Conservation (phyloP, 2,888 invertebrate genomes). For the Pseudanteris insignis region DNA sequence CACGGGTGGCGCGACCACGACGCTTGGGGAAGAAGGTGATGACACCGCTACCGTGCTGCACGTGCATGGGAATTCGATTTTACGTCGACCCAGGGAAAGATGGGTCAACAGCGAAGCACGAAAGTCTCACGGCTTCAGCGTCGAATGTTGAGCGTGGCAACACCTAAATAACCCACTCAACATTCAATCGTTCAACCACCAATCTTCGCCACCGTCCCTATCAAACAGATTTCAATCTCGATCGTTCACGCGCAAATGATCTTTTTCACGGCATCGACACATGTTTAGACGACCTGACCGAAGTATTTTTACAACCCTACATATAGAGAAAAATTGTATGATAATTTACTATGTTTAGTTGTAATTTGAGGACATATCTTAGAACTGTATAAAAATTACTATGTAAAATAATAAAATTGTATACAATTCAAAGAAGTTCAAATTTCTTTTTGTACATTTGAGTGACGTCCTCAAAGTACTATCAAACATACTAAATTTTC, state of each 20-base stretch:
- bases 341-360: no score
- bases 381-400: no score
- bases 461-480: no score
- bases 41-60: constrained; percentile 64
- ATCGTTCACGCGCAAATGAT: constrained; percentile 21
- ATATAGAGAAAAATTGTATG: no score
- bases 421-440: no score
- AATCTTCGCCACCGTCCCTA: constrained; percentile 39
- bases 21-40: constrained; percentile 57
- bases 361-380: no score
- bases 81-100: constrained; percentile 49
- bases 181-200: constrained; percentile 51
- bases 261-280: background rate
- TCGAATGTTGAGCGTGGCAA: constrained; percentile 40
- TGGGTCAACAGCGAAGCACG: constrained; percentile 57
- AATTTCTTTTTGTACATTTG: no score
- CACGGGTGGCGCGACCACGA: constrained; percentile 36
- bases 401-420: no score
- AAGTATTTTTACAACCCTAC: no score
- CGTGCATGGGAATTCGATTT: constrained; percentile 65
- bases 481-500: no score
- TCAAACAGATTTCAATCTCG: constrained; percentile 14
- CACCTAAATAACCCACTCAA: constrained; percentile 46
- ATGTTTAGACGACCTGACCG: background rate
- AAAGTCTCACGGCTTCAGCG: constrained; percentile 59